These are phyloP conservation scores for Dipodomys ordii DNA, from an alignment of 2,113 vertebrate species.

Conservation along the genomic window DNA sequence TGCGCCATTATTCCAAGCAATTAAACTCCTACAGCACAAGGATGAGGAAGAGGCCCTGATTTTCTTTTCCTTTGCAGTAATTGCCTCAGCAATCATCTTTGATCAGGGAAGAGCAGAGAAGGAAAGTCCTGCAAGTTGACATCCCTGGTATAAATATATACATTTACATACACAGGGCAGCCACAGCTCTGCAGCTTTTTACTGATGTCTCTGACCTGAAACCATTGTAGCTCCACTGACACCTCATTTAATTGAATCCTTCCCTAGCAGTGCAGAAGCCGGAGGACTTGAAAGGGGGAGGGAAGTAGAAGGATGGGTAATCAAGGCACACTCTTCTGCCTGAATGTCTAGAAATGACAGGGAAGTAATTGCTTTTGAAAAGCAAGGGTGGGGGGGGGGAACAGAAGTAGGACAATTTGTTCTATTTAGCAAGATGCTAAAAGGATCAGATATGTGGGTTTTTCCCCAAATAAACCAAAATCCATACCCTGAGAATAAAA, in stretches of 20 bases:
- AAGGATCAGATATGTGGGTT: constrained; percentile 79
- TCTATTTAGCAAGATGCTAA: constrained; percentile 90
- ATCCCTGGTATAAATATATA: constrained; percentile 89
- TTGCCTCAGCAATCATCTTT: constrained; percentile 92
- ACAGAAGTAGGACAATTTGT: constrained; percentile 92
- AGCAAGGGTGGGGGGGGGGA: constrained; percentile 82
- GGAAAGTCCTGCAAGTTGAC: constrained; percentile 89
- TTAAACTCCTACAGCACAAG: constrained; percentile 90
- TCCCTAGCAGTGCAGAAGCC: constrained; percentile 89
- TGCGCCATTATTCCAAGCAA: constrained; percentile 94
- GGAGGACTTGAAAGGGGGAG: constrained; percentile 86
- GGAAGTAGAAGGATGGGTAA: constrained; percentile 91
- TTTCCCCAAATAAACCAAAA: constrained; percentile 86
- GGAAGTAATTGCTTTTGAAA: constrained; percentile 96
- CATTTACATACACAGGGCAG: constrained; percentile 88
- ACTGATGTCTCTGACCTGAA: constrained; percentile 88
- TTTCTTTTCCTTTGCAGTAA: constrained; percentile 89
- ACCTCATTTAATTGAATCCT: constrained; percentile 98
- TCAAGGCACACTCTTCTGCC: constrained; percentile 91
- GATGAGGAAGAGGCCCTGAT: constrained; percentile 89
- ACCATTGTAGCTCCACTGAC: constrained; percentile 93
- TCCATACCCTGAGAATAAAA: constrained; percentile 71
- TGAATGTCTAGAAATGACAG: constrained; percentile 95
- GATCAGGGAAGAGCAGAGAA: constrained; percentile 90
- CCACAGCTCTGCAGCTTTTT: constrained; percentile 83